phyloP scores from a whole-genome alignment of 2,113 vertebrate genomes.

The Semnopithecus entellus region DNA sequence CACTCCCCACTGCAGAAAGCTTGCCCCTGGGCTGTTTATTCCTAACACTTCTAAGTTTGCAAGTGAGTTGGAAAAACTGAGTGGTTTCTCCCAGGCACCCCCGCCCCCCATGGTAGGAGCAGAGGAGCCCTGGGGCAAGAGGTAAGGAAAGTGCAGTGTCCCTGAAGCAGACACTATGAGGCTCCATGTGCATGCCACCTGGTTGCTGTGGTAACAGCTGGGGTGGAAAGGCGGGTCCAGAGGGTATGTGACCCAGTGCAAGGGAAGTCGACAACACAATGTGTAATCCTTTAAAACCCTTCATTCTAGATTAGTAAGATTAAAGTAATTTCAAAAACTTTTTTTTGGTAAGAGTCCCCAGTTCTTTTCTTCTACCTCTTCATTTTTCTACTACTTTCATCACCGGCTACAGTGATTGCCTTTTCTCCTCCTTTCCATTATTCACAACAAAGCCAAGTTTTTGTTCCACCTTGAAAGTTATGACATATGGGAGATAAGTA shows the following conservation, averaged over 20 bases:
- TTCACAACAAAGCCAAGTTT: neutral
- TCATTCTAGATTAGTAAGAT: neutral
- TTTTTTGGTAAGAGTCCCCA: neutral
- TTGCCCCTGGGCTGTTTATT: too few relatives aligned
- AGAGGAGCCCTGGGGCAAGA: neutral
- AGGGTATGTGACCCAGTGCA: neutral
- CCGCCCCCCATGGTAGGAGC: neutral
- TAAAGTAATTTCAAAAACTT: slow-evolving; percentile 6
- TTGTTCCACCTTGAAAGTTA: neutral
- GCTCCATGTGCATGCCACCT: neutral
- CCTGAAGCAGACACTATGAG: neutral
- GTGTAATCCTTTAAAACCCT: neutral
- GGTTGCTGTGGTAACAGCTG: neutral
- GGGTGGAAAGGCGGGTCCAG: neutral
- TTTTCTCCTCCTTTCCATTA: neutral
- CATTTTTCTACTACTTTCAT: neutral
- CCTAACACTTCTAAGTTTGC: neutral
- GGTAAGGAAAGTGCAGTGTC: neutral
- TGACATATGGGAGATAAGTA: neutral
- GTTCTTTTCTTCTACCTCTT: neutral
- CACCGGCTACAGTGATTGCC: neutral
- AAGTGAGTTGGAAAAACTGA: neutral
- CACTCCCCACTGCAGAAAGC: neutral
- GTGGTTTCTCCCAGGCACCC: too few relatives aligned
- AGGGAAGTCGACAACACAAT: neutral